These are phyloP conservation scores for Neosilurus hyrtlii DNA, from an alignment of 2,797 vertebrate genomes.

Conservation along the genomic window DNA sequence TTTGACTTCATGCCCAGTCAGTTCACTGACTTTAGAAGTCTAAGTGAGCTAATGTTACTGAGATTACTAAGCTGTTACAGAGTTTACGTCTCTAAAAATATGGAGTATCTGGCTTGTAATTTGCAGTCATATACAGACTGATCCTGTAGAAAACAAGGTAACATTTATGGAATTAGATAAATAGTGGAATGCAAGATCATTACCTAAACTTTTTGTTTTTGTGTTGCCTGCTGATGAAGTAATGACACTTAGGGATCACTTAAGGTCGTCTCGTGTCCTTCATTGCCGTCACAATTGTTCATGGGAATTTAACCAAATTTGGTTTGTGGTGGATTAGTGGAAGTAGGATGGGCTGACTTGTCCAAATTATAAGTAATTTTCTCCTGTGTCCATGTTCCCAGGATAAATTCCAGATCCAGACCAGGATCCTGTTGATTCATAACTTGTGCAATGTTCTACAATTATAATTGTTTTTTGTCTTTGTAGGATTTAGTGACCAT, in stretches of 20 bases:
- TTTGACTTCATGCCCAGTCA: not conserved
- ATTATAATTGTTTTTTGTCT: conserved; percentile 1
- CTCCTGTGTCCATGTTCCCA: not conserved
- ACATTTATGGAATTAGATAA: not conserved
- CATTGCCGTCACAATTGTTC: too few relatives aligned
- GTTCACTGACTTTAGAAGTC: not conserved
- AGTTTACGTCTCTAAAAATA: not conserved
- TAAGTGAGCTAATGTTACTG: not conserved
- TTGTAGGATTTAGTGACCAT: conserved; percentile 78
- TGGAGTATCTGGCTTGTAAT: not conserved
- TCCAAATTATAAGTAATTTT: not conserved
- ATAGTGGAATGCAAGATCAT: not conserved
- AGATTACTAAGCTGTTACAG: not conserved
- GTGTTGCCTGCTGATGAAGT: too few relatives aligned
- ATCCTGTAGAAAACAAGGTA: not conserved
- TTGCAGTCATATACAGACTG: not conserved
- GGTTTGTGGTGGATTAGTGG: too few relatives aligned
- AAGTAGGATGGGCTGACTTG: not conserved
- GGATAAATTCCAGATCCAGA: not conserved
- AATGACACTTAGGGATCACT: too few relatives aligned
- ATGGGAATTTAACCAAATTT: too few relatives aligned
- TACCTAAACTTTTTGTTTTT: not conserved
- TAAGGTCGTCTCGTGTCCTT: too few relatives aligned
- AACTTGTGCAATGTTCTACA: not conserved
- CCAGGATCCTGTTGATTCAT: not conserved